These are phyloP conservation scores for Lasioglossum marginatum DNA, from an alignment of 2,888 invertebrate genomes.

Conservation along the genomic window DNA sequence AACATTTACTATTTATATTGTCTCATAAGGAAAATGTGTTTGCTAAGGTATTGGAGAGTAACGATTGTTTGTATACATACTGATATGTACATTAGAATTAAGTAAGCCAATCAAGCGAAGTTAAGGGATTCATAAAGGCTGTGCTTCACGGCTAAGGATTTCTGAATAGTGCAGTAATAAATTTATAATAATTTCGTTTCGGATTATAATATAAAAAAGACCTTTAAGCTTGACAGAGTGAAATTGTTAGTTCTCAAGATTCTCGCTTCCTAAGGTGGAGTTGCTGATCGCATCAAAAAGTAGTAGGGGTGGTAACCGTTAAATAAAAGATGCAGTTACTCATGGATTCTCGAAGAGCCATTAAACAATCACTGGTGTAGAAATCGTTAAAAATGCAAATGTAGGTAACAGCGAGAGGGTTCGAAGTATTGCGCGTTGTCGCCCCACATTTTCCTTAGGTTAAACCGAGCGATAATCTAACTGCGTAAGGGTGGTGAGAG, in stretches of 20 bases:
- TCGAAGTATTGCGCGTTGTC: not conserved
- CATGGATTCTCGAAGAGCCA: not conserved
- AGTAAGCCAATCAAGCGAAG: not conserved
- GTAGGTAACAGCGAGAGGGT: not conserved
- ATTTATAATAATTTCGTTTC: not conserved
- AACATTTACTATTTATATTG: not conserved
- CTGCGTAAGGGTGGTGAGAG: constrained; percentile 16
- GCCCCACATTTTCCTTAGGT: constrained; percentile 5
- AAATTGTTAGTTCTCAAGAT: not conserved
- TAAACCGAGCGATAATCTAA: constrained; percentile 26
- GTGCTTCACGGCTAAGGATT: not conserved
- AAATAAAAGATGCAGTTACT: not conserved
- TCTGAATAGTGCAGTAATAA: not conserved
- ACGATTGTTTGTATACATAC: not conserved
- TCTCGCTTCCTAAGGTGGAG: not conserved
- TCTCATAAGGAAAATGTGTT: not conserved
- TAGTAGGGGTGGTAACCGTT: not conserved
- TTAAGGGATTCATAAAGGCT: not conserved
- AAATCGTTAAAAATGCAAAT: not conserved
- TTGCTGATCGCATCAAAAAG: not conserved
- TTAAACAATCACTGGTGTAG: not conserved
- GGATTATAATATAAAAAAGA: not conserved
- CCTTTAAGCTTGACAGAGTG: not conserved
- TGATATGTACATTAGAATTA: not conserved
- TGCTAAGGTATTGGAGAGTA: not conserved